Evolutionary conservation across 2,888 invertebrate species (phyloP).

Genomic region (Pristionchus exspectatus): DNA sequence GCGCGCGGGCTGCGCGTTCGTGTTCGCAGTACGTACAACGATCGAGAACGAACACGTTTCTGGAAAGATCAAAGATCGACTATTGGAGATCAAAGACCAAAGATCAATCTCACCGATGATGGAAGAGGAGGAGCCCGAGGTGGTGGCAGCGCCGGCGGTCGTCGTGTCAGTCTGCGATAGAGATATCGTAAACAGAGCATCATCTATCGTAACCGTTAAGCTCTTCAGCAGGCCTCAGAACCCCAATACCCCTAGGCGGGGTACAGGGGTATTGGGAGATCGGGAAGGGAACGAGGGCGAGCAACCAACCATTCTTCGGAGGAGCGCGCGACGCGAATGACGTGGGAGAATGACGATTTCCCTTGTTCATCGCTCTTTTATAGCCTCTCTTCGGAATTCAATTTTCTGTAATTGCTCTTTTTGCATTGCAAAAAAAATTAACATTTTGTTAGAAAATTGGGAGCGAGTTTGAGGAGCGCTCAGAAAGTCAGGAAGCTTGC

Average conservation of each 20-base stretch:
- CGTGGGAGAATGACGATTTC: background rate
- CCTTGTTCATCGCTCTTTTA: background rate
- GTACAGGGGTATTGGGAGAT: too few relatives aligned
- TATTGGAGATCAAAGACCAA: background rate
- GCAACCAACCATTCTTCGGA: constrained; percentile 30
- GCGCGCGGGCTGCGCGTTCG: constrained; percentile 55
- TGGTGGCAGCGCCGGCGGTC: background rate
- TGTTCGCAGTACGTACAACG: constrained; percentile 59
- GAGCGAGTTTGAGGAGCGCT: too few relatives aligned
- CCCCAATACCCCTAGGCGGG: too few relatives aligned
- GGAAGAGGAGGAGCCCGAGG: constrained; percentile 1
- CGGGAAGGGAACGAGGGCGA: background rate
- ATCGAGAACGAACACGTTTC: constrained; percentile 57
- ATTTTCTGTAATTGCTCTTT: background rate
- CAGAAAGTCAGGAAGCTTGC: too few relatives aligned
- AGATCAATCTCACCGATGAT: background rate
- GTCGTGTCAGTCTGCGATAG: background rate
- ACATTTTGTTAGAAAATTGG: too few relatives aligned
- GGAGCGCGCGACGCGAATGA: constrained; percentile 2
- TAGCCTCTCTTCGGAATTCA: background rate
- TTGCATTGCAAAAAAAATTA: too few relatives aligned
- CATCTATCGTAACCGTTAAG: too few relatives aligned
- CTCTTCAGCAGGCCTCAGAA: too few relatives aligned
- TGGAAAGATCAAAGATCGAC: constrained; percentile 34
- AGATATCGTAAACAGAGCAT: background rate